Evolutionary conservation across 1,140 invertebrate genomes (phyloP).

Genomic region (Chironomus striatipennis): DNA sequence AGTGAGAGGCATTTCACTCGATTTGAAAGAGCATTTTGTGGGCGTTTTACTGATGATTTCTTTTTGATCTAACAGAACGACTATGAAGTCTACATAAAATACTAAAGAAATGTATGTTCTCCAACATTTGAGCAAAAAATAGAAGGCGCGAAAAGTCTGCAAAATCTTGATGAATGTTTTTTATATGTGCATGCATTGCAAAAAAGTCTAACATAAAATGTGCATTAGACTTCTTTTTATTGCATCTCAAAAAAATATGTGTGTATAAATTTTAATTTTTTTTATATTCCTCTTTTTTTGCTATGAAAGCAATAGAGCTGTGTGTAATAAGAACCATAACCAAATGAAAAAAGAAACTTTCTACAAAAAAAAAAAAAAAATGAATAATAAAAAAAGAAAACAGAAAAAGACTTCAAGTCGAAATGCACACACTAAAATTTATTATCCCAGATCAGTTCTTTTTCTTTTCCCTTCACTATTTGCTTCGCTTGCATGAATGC

Average conservation of each 20-base stretch:
- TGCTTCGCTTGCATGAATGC: neutral
- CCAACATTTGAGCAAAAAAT: neutral
- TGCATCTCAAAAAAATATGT: conserved; percentile 1
- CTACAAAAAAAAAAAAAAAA: neutral
- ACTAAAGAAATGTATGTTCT: neutral
- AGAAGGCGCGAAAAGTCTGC: neutral
- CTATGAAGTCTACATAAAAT: neutral
- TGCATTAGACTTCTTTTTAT: conserved; percentile 3
- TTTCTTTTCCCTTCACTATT: conserved; percentile 3
- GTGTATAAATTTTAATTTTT: too few relatives aligned
- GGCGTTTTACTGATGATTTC: conserved; percentile 1
- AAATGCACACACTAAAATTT: conserved; percentile 14
- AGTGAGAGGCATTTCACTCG: neutral
- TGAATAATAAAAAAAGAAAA: neutral
- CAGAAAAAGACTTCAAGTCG: neutral
- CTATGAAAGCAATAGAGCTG: neutral
- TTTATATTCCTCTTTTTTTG: too few relatives aligned
- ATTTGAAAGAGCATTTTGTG: neutral
- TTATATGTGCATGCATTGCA: neutral
- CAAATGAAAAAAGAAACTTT: neutral
- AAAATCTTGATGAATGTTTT: neutral
- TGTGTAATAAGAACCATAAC: neutral
- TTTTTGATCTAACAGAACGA: neutral
- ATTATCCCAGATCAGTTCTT: conserved; percentile 23
- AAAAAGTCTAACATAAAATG: neutral